Evolutionary conservation across 2,888 invertebrate species (phyloP).

Genomic region (Machimus rusticus): DNA sequence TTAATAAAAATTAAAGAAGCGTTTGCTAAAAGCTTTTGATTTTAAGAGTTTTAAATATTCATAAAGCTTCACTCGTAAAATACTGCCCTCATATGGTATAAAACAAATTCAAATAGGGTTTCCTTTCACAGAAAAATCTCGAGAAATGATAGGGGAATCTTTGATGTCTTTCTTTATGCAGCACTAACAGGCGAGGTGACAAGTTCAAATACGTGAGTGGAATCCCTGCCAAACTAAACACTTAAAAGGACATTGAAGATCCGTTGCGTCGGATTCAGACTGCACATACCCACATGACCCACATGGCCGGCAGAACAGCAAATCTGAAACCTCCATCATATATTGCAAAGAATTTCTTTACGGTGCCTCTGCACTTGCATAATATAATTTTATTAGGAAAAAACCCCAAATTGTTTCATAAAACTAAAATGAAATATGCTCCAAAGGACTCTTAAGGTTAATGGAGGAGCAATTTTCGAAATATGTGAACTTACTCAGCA

Average conservation of each 20-base stretch:
- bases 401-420: not conserved
- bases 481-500: not conserved
- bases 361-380: not conserved
- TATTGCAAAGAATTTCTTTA: not conserved
- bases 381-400: not conserved
- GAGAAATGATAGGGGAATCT: not conserved
- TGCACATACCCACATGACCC: not conserved
- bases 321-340: not conserved
- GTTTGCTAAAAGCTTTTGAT: not conserved
- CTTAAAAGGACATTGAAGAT: not conserved
- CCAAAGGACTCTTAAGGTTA: not conserved
- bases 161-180: not conserved
- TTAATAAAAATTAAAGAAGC: not conserved
- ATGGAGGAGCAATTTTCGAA: not conserved
- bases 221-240: not conserved
- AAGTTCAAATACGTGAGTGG: not conserved
- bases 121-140: not conserved
- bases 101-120: not conserved
- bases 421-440: not conserved
- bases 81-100: not conserved
- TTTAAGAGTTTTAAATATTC: not conserved
- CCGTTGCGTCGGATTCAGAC: not conserved
- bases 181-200: not conserved
- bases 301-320: not conserved
- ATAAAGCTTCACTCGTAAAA: not conserved